Evolutionary conservation across 2,888 invertebrate genomes (phyloP), one percentile per base, ranked within the genome.

Genomic region (Atherix ibis): DNA sequence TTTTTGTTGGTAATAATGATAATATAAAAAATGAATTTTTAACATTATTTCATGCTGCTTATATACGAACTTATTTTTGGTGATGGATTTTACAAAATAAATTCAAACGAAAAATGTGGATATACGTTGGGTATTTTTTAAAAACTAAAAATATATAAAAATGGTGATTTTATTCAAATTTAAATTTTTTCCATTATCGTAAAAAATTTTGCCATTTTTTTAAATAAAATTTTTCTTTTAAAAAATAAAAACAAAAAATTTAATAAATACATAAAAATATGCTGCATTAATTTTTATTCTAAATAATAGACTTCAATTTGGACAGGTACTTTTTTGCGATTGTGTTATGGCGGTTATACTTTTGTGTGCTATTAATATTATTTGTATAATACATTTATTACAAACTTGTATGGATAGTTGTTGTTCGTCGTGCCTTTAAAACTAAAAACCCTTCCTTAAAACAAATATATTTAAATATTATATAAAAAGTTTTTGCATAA

Each of bases 311-410:
- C 53, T 58, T 46, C 58, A 56, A 45, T 54, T 56, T 46, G 62
- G 59, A 50, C 56, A 62, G 62, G 62, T 62, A 62, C 48, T 54
- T 48, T 56, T 56, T 54, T 61, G 59, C 53, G 62, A 62, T 55
- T 52, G 59, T 48, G 47, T 62, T 44, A 50, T 62, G 48, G 58
- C 59, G 46, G 51, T 62, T 46, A 43, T 59, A 44, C 49, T 59
- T 44, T 53, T 62, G 44, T 56, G 61, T 51, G 54, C 57, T 37
- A 62, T 62, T 49, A 62, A 62, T 46, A 47, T 62, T 38, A 50
- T 62, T 43, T 60, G 61, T 53, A 50, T 60, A 42, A 44, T 61
- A 29, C 61, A 60, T 42, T 40, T 61, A 50, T 56, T 54, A 40
- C 54, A 58, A 43, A 51, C 50, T 34, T 58, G 54, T 52, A 38